These are phyloP conservation scores for Botia kubotai DNA, from an alignment of 2,797 vertebrate species.

Conservation along the genomic window DNA sequence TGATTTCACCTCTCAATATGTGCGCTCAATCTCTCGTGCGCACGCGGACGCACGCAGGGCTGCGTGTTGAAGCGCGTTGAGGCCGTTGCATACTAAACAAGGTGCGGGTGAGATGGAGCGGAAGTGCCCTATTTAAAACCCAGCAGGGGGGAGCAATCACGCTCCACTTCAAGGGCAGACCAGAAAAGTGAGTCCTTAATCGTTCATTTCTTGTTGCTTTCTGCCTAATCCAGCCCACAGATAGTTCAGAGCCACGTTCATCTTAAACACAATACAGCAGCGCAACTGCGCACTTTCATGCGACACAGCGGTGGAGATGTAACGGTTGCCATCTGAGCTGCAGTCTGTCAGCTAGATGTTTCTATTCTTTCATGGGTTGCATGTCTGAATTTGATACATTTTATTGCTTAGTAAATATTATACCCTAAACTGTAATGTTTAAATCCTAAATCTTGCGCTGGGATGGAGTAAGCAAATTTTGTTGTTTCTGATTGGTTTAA, in stretches of 20 bases:
- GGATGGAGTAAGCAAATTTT: not conserved
- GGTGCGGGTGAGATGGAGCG: constrained; percentile 29
- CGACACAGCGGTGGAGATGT: constrained; percentile 9
- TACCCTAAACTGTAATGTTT: not conserved
- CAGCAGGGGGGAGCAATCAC: constrained; percentile 49
- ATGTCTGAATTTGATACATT: no score
- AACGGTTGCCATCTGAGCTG: not conserved
- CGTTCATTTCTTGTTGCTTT: constrained; percentile 47
- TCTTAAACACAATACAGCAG: constrained; percentile 21
- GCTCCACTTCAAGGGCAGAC: constrained; percentile 35
- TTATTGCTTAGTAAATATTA: no score
- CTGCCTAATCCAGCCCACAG: constrained; percentile 18
- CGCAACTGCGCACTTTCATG: not conserved
- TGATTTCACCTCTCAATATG: constrained; percentile 20
- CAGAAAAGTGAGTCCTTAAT: constrained; percentile 45
- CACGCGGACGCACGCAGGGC: constrained; percentile 14
- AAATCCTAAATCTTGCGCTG: not conserved
- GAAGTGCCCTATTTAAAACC: constrained; percentile 53
- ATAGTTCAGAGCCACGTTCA: constrained; percentile 24
- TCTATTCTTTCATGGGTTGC: not conserved
- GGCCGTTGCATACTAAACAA: constrained; percentile 34
- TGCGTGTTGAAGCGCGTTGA: not conserved
- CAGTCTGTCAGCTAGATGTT: constrained; percentile 2
- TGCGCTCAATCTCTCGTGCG: constrained; percentile 3
- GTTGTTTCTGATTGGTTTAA: not conserved